Base-by-base conservation (phyloP, 2,113 vertebrate genomes). In the Colaptes auratus region DNA sequence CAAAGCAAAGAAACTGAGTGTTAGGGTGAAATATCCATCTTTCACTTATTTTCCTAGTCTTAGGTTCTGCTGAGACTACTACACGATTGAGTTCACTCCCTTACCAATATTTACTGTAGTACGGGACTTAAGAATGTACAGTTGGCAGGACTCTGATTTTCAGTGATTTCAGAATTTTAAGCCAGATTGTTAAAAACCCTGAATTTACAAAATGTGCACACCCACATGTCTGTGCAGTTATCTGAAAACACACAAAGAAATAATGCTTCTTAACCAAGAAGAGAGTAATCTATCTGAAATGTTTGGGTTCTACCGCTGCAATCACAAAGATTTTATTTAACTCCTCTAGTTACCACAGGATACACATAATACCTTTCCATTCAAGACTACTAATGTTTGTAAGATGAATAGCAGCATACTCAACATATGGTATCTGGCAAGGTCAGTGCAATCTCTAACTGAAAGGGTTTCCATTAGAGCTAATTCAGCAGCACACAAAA, bases 391-490 rank as follows among this genome's bases (percentile, higher is more conserved):
- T 85, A 74, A 78, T 86, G 78, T 90, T 87, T 76, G 24, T 60
- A 74, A 65, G 71, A 85, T 67, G 58, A 89, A 88, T n/a, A 66
- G 74, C 80, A 88, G 74, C 86, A 93, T 44, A 80, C 66, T 83
- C 84, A 96, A 95, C 83, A 91, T 90, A 86, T 36, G 80, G 46
- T 66, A 79, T 89, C 88, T 96, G 92, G 82, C 64, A 73, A 94
- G 82, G 91, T 82, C 87, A 85, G 67, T 79, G 67, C 19, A 65
- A 53, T 92, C 92, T 94, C 76, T 50, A 78, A 53, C 46, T 39
- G 48, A 79, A 61, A 88, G 61, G 69, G 39, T 58, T 87, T 86
- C 73, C 90, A 31, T 30, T 82, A 82, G 33, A 90, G 53, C 56
- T 79, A 73, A 79, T 33, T 65, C 11, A 48, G 65, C 71, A 63